phyloP scores from a whole-genome alignment of 2,888 invertebrate genomes.

The Cordilura impudica region DNA sequence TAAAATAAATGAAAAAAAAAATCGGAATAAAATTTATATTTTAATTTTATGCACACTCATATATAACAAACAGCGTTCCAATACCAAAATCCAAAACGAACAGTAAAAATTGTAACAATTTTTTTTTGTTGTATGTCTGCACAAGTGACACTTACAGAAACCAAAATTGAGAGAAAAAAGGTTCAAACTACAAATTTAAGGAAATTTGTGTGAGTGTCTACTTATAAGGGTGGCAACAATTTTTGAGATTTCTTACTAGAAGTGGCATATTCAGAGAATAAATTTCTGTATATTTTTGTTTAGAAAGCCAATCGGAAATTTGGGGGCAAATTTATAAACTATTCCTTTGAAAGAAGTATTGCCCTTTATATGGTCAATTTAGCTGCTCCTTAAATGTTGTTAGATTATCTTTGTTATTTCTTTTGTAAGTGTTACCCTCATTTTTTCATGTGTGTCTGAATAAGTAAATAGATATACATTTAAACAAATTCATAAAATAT shows the following conservation, averaged over 20 bases:
- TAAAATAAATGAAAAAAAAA: conserved; percentile 25
- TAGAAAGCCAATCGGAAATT: no score
- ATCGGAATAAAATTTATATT: conserved; percentile 32
- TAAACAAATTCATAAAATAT: conserved; percentile 46
- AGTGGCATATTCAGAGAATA: no score
- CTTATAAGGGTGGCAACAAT: background rate
- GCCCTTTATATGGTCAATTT: no score
- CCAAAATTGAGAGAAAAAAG: conserved; percentile 17
- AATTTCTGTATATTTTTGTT: no score
- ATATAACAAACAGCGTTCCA: background rate
- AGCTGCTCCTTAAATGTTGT: no score
- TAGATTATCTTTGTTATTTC: no score
- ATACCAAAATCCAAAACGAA: background rate
- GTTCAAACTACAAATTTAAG: background rate
- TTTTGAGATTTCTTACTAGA: no score
- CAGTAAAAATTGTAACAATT: conserved; percentile 15
- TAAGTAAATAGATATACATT: conserved; percentile 18
- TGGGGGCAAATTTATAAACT: no score
- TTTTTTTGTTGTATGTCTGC: background rate
- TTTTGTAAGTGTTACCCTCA: background rate
- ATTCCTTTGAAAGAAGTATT: no score
- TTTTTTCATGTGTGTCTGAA: background rate
- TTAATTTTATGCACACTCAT: conserved; percentile 31
- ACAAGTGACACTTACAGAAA: conserved; percentile 35
- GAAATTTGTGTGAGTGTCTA: background rate